Conservation (phyloP, 2,797 vertebrate species). For the Melanotaenia trifasciata region DNA sequence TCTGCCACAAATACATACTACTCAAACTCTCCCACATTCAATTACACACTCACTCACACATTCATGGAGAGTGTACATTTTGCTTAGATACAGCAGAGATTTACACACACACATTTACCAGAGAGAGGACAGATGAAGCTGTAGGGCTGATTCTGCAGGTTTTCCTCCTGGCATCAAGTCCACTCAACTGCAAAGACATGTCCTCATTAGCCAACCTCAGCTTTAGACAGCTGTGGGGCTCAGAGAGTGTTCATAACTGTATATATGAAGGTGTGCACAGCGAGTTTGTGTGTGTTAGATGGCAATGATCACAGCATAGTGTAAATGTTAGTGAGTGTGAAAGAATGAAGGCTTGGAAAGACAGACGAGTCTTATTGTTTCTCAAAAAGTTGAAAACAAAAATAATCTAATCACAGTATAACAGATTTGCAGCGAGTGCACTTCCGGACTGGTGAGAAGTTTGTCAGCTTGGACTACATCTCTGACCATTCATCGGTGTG, state of each 20-base stretch:
- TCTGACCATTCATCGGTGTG: constrained; percentile 59
- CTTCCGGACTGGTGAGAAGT: constrained; percentile 44
- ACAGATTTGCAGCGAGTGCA: constrained; percentile 21
- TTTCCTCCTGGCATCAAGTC: constrained; percentile 82
- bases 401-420: constrained; percentile 54
- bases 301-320: constrained; percentile 34
- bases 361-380: constrained; percentile 36
- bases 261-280: constrained; percentile 62
- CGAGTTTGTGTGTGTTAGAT: constrained; percentile 38
- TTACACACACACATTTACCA: constrained; percentile 57
- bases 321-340: constrained; percentile 34
- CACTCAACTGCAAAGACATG: constrained; percentile 84
- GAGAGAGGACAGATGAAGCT: constrained; percentile 77
- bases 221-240: constrained; percentile 82
- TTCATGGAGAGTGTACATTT: constrained; percentile 37
- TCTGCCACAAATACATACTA: constrained; percentile 54
- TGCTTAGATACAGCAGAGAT: constrained; percentile 30
- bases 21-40: constrained; percentile 40
- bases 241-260: constrained; percentile 64
- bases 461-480: constrained; percentile 57
- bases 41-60: constrained; percentile 48
- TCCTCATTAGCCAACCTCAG: constrained; percentile 84
- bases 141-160: constrained; percentile 84
- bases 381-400: constrained; percentile 45
- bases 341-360: constrained; percentile 43